Conservation (phyloP, 2,113 vertebrate genomes). For the Eudyptes chrysolophus region DNA sequence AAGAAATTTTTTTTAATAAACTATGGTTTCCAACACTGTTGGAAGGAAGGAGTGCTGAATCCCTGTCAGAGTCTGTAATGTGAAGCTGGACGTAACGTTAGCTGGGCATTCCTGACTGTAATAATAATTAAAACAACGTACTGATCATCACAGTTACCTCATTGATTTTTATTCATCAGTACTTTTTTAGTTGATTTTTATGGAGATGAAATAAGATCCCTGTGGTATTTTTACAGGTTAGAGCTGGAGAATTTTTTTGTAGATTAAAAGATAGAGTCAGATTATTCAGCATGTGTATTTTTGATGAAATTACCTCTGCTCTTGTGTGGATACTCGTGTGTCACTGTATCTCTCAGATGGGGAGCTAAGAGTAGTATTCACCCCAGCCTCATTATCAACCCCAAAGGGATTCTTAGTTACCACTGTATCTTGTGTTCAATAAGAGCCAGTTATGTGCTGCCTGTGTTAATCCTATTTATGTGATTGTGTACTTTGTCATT, state of each 20-base stretch:
- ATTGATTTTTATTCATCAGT: not conserved
- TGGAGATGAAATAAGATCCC: not conserved
- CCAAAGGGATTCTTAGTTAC: not conserved
- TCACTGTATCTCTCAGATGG: not conserved
- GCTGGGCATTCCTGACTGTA: not conserved
- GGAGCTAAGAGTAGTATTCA: not conserved
- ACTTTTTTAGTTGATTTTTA: not conserved
- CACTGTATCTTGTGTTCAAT: not conserved
- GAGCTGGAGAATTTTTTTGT: not conserved
- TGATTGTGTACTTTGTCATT: not conserved
- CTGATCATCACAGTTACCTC: not conserved
- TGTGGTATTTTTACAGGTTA: not conserved
- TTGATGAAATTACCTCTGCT: not conserved
- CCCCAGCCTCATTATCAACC: not conserved
- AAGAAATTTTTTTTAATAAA: not conserved
- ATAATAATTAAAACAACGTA: not conserved
- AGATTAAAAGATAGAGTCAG: not conserved
- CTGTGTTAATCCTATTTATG: not conserved
- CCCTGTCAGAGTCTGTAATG: not conserved
- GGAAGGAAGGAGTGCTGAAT: not conserved
- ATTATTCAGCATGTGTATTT: not conserved
- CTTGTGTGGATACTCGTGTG: not conserved
- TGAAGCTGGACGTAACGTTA: not conserved
- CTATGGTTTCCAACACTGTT: not conserved
- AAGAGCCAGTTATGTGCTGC: not conserved